phyloP scores from a whole-genome alignment of 2,797 vertebrate species.

The Capromys pilorides region DNA sequence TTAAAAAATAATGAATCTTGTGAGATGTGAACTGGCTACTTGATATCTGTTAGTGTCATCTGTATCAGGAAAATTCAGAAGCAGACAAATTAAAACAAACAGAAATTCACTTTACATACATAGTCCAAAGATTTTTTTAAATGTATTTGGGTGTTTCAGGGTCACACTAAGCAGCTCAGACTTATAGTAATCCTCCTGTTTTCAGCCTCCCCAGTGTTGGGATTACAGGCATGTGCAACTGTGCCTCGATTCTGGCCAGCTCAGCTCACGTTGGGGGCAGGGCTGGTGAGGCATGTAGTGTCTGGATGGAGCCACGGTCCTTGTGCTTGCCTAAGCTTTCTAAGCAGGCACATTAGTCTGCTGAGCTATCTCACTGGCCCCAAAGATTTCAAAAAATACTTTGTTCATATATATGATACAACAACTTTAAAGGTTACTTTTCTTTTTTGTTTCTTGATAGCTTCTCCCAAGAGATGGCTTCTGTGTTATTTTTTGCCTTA shows the following conservation, averaged over 20 bases:
- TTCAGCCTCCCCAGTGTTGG: too few species aligned
- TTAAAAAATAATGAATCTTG: neutral
- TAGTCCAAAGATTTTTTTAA: neutral
- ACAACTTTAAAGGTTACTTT: slow-evolving; percentile 10
- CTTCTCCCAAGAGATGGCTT: neutral
- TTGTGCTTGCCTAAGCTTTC: too few species aligned
- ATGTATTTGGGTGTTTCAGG: too few species aligned
- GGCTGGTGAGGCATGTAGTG: too few species aligned
- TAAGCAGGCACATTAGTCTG: too few species aligned
- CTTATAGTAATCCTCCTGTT: too few species aligned
- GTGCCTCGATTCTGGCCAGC: too few species aligned
- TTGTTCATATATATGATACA: neutral
- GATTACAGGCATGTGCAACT: too few species aligned
- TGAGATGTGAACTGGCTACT: neutral
- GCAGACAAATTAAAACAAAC: neutral
- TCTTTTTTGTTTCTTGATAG: neutral
- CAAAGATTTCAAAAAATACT: neutral
- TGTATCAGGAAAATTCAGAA: neutral
- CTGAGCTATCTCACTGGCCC: too few species aligned
- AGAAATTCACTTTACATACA: neutral
- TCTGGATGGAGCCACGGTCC: too few species aligned
- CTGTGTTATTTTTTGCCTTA: neutral
- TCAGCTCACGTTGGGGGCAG: too few species aligned
- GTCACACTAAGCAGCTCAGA: too few species aligned
- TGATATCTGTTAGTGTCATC: neutral